Conservation (phyloP, 2,888 invertebrate genomes). For the Boloria selene region DNA sequence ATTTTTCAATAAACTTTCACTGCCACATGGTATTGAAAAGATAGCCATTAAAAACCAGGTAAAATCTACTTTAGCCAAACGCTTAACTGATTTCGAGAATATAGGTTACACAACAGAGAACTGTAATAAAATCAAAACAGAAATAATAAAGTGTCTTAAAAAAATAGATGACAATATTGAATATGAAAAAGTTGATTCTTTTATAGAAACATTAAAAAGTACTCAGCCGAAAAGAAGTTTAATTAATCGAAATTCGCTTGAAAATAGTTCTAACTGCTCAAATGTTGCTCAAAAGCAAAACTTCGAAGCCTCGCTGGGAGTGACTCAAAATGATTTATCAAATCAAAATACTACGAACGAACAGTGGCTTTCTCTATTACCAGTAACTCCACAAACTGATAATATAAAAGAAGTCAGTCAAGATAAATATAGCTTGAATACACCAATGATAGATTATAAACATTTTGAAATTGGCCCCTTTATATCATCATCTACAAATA, state of each 20-base stretch:
- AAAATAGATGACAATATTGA: conserved; percentile 48
- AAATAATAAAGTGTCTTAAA: conserved; percentile 49
- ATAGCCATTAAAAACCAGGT: conserved; percentile 40
- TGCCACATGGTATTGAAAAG: conserved; percentile 42
- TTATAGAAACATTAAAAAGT: conserved; percentile 50
- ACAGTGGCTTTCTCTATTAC: conserved; percentile 29
- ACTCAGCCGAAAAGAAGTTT: conserved; percentile 40
- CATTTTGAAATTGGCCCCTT: conserved; percentile 12
- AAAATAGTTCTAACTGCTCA: conserved; percentile 32
- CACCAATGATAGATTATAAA: conserved; percentile 18
- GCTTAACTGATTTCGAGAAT: conserved; percentile 54
- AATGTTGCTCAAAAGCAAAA: background rate
- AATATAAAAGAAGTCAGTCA: conserved; percentile 1
- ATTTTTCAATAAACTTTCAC: conserved; percentile 49
- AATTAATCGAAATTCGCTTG: conserved; percentile 1
- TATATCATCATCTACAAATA: conserved; percentile 15
- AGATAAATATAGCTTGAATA: conserved; percentile 1
- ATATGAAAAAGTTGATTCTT: conserved; percentile 45
- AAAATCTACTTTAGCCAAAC: conserved; percentile 51
- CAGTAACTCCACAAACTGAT: conserved; percentile 15
- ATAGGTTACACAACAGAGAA: conserved; percentile 47
- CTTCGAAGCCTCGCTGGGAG: background rate
- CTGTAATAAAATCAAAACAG: conserved; percentile 53
- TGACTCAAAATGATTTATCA: background rate
- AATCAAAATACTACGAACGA: conserved; percentile 4